These are phyloP conservation scores for Stomatorhinus walkeri DNA, from an alignment of 2,797 vertebrate species.

Conservation along the genomic window DNA sequence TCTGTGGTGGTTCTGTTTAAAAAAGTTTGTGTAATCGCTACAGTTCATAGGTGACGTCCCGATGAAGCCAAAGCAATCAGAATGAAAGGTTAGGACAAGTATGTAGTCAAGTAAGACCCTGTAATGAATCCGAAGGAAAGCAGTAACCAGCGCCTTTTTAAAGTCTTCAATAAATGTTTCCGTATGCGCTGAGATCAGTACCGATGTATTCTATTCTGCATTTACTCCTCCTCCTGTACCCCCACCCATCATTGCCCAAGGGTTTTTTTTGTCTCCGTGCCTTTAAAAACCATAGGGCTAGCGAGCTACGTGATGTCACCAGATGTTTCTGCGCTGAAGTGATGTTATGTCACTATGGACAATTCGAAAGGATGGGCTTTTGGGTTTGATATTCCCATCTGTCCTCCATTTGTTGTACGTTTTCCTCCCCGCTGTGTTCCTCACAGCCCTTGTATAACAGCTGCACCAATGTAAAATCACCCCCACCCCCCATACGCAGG, in stretches of 20 bases:
- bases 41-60: not conserved
- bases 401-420: conserved; percentile 1
- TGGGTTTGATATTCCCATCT: conserved; percentile 7
- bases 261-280: not conserved
- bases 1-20: not conserved
- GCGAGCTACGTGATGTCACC: not conserved
- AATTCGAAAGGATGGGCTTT: not conserved
- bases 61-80: not conserved
- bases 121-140: not conserved
- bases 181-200: not conserved
- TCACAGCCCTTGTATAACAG: not conserved
- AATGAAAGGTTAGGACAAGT: not conserved
- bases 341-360: not conserved
- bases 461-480: not conserved
- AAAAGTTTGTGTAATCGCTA: too few relatives aligned
- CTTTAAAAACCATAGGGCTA: not conserved
- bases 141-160: not conserved
- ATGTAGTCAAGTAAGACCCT: not conserved
- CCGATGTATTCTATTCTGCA: not conserved
- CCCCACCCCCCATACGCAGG: not conserved
- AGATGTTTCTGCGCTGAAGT: not conserved
- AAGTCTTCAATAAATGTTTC: not conserved
- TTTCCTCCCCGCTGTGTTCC: not conserved
- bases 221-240: not conserved
- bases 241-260: not conserved